Base-by-base conservation (phyloP, 2,113 vertebrate species). In the Lontra canadensis region DNA sequence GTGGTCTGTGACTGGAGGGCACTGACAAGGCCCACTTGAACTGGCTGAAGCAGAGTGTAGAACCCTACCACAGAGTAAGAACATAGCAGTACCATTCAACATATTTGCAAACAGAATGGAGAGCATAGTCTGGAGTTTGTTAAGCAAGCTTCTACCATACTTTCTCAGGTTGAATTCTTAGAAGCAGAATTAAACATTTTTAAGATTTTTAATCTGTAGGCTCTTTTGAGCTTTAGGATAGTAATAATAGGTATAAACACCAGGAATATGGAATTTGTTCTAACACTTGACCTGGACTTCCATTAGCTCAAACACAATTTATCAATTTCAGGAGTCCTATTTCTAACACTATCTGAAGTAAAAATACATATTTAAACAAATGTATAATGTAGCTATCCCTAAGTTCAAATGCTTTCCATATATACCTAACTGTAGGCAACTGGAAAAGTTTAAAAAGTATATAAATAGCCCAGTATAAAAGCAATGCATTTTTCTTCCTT, bases 211-310 rank as follows among this genome's bases (percentile, higher is more conserved):
- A 17, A 69, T 76, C 65, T 90, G 52, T 52, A 61, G 25, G 69
- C 31, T 78, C 8, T 92, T 52, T 57, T 61, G 67, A 73, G 31
- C 34, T 86, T 47, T 31, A 57, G 26, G 52, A 52, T 90, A 49
- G 81, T 76, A 88, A 59, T 1, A 55, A 6, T 42, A 85, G 63
- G 42, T 36, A 78, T 71, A 79, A 79, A 74, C 10, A 79, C 2
- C n/a, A 71, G 97, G 49, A 95, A 94, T 63, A 59, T 29, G 12
- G 15, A 95, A 57, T 65, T 57, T 89, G 74, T 88, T 91, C n/a
- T 59, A 52, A 65, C 10, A 88, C 20, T 84, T 84, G 21, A 76
- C 84, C 11, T 42, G 23, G 63, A 74, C 39, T 87, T 94, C 14
- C 90, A 5, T 23, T 52, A 90, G 29, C 23, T 80, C 63, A 82